Conservation (phyloP, 1,140 invertebrate species). For the Apis laboriosa region DNA sequence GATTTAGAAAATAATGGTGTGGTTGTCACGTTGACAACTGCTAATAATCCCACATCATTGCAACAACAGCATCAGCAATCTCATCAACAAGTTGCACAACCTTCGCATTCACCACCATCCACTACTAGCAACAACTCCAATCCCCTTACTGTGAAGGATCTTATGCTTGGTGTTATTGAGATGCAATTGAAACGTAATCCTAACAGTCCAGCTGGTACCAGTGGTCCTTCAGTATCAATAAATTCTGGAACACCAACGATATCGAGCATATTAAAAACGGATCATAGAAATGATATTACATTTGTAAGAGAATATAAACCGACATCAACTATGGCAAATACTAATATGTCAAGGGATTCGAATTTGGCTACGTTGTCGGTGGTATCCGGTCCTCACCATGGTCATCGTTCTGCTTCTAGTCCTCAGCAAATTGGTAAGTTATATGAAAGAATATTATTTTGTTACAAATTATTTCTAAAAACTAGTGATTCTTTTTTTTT, state of each 20-base stretch:
- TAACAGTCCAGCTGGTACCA: slow-evolving; percentile 75
- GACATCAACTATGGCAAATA: slow-evolving; percentile 69
- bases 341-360: slow-evolving; percentile 78
- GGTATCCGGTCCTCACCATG: slow-evolving; percentile 80
- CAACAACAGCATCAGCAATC: slow-evolving; percentile 67
- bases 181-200: slow-evolving; percentile 86
- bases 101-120: slow-evolving; percentile 80
- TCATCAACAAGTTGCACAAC: slow-evolving; percentile 72
- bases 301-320: slow-evolving; percentile 82
- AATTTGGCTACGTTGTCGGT: slow-evolving; percentile 86
- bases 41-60: slow-evolving; percentile 55
- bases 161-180: slow-evolving; percentile 89
- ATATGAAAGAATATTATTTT: background rate
- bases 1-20: slow-evolving; percentile 75
- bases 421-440: slow-evolving; percentile 77
- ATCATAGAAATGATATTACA: slow-evolving; percentile 80
- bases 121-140: slow-evolving; percentile 78
- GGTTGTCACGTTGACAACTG: slow-evolving; percentile 70
- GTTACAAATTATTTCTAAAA: background rate
- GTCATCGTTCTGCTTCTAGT: slow-evolving; percentile 75
- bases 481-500: background rate
- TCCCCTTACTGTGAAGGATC: slow-evolving; percentile 87
- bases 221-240: slow-evolving; percentile 69
- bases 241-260: slow-evolving; percentile 84
- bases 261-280: slow-evolving; percentile 84